Base-by-base conservation (phyloP, 2,888 invertebrate genomes). In the Thalpophila matura region DNA sequence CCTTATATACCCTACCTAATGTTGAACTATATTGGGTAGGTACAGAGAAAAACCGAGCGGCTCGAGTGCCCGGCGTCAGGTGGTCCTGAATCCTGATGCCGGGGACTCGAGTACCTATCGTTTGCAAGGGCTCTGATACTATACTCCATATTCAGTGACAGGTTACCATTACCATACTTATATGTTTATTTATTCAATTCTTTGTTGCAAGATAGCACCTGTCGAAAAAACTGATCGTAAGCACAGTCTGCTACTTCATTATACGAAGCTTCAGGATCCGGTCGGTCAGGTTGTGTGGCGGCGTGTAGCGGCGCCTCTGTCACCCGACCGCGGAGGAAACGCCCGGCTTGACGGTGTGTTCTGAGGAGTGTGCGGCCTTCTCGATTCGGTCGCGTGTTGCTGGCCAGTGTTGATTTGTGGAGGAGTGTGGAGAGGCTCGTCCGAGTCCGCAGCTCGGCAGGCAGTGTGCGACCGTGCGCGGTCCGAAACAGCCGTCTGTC, bases 391-490 rank as follows among this genome's bases (percentile, higher is more conserved):
- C 27, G 75, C 4, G 35, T 55, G 7, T 18, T 10, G 35, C 18
- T 50, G 60, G 29, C n/a, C 45, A 46, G 37, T 45, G 49, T 37
- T 14, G 43, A 37, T 31, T 18, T 31, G n/a, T 27, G 22, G n/a
- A n/a, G 27, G 22, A 3, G 29, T 14, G n/a, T 26, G 31, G 49
- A 20, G n/a, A 26, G 47, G 10, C 26, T n/a, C n/a, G n/a, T n/a
- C n/a, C n/a, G n/a, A n/a, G n/a, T n/a, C n/a, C n/a, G n/a, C n/a
- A n/a, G n/a, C n/a, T n/a, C n/a, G n/a, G n/a, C n/a, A n/a, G 66
- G 33, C 69, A 77, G 79, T 77, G 29, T 59, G 62, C 40, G 46
- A 54, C 1, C 69, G 69, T 61, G 53, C 70, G 72, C 56, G 66
- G 54, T 43, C 49, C 22, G 38, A n/a, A 58, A 5, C 46, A 50